phyloP scores from a whole-genome alignment of 2,113 vertebrate genomes.

The Malaclemys terrapin region DNA sequence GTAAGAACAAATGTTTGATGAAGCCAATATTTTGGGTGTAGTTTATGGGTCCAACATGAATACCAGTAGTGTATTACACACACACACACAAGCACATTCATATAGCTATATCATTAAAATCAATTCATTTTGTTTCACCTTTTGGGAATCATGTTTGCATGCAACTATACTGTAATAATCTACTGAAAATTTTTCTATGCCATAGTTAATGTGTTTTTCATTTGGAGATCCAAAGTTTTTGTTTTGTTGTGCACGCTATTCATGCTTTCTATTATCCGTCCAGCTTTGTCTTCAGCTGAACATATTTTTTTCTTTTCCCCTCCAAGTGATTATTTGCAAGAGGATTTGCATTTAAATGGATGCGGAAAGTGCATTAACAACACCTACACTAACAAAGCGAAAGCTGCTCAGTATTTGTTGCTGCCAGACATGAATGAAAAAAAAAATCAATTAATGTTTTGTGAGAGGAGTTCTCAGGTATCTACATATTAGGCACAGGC shows the following conservation, averaged over 20 bases:
- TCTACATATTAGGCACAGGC: constrained; percentile 57
- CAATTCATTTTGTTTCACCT: constrained; percentile 65
- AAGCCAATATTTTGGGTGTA: neutral
- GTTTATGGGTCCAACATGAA: constrained; percentile 16
- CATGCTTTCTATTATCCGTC: constrained; percentile 67
- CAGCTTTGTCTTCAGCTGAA: constrained; percentile 78
- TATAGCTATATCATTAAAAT: constrained; percentile 5
- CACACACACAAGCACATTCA: neutral
- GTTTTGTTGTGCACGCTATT: constrained; percentile 54
- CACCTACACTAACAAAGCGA: constrained; percentile 74
- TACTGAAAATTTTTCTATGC: constrained; percentile 64
- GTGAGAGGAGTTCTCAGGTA: constrained; percentile 56
- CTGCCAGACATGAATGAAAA: constrained; percentile 71
- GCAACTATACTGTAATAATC: constrained; percentile 48
- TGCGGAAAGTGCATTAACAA: constrained; percentile 76
- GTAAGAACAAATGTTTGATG: constrained; percentile 45
- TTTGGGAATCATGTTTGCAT: constrained; percentile 54
- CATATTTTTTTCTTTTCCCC: constrained; percentile 36
- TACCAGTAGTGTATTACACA: neutral
- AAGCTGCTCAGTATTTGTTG: constrained; percentile 67
- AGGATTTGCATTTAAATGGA: constrained; percentile 85
- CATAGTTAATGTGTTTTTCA: constrained; percentile 66
- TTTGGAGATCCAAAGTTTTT: constrained; percentile 34
- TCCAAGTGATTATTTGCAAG: constrained; percentile 78
- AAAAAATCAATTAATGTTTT: constrained; percentile 69